A percentile compares a stretch with the other conserved stretches of the same genome.
Conservation (phyloP, 1,140 invertebrate species). For the Drosophila kikkawai region DNA sequence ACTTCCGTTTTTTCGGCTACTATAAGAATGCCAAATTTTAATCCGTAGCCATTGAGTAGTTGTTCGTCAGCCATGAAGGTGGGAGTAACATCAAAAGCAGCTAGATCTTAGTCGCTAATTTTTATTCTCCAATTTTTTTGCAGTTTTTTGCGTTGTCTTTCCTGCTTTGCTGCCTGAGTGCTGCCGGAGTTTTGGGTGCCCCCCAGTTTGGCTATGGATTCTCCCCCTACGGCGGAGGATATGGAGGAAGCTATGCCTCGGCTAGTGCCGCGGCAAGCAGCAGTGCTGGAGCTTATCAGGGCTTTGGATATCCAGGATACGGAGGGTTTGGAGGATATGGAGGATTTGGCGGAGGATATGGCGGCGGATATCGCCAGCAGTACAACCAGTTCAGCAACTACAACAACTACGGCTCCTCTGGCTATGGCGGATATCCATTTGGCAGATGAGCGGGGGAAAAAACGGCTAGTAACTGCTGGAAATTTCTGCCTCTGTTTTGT, state of each 20-base stretch:
- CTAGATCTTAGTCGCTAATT: neutral
- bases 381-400: slow-evolving; percentile 61
- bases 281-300: slow-evolving; percentile 51
- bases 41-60: slow-evolving; percentile 32
- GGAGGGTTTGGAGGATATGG: slow-evolving; percentile 57
- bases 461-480: slow-evolving; percentile 42
- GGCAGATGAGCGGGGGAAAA: slow-evolving; percentile 45
- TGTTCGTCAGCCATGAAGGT: slow-evolving; percentile 60
- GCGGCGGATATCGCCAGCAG: slow-evolving; percentile 64
- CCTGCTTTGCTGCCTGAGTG: slow-evolving; percentile 32
- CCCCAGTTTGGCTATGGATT: slow-evolving; percentile 71
- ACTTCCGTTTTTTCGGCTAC: slow-evolving; percentile 52
- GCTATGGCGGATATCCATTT: slow-evolving; percentile 55
- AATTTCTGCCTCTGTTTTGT: slow-evolving; percentile 65
- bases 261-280: slow-evolving; percentile 56
- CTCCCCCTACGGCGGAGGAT: slow-evolving; percentile 61
- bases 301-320: slow-evolving; percentile 47
- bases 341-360: slow-evolving; percentile 46
- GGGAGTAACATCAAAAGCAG: slow-evolving; percentile 1
- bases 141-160: slow-evolving; percentile 24
- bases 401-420: slow-evolving; percentile 52
- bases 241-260: slow-evolving; percentile 48
- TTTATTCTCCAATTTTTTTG: neutral
- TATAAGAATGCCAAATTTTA: slow-evolving; percentile 29
- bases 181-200: slow-evolving; percentile 19